Percentiles rank a stretch among this genome's conserved stretches.
Conservation (phyloP, 2,797 vertebrate genomes). For the Sternotherus odoratus region DNA sequence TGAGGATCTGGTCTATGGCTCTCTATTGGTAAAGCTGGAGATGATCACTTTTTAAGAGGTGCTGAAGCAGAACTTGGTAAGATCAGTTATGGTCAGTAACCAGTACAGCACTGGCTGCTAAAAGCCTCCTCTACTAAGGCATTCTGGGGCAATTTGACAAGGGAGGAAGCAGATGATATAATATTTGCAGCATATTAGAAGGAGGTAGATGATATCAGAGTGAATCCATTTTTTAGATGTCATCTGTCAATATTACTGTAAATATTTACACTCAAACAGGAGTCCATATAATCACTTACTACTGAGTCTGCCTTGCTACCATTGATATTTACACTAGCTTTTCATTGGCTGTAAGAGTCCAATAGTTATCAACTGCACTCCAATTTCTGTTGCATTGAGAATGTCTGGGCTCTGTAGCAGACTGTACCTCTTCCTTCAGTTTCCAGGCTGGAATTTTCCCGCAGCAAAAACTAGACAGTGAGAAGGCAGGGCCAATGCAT, state of each 20-base stretch:
- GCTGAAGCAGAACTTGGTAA: neutral
- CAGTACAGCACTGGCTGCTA: constrained; percentile 36
- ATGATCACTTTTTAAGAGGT: neutral
- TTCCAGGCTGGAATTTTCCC: constrained; percentile 41
- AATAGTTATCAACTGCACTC: constrained; percentile 62
- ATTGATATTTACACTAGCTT: constrained; percentile 72
- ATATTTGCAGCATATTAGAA: constrained; percentile 44
- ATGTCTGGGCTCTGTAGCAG: neutral
- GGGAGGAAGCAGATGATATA: constrained; percentile 44
- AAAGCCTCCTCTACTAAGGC: constrained; percentile 52
- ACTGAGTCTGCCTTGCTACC: constrained; percentile 58
- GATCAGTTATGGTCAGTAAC: neutral
- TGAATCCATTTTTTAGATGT: constrained; percentile 67
- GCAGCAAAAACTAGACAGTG: constrained; percentile 37
- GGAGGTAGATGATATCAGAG: constrained; percentile 66
- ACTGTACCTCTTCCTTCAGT: neutral
- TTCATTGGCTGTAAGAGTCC: constrained; percentile 57
- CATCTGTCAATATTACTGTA: constrained; percentile 76
- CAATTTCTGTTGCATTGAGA: neutral
- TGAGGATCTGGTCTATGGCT: neutral
- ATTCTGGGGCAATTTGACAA: constrained; percentile 34
- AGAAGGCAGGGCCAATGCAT: neutral
- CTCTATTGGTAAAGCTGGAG: neutral
- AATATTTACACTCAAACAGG: constrained; percentile 77
- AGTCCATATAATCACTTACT: constrained; percentile 74